Conservation (phyloP, 2,888 invertebrate genomes). For the Phengaris arion region DNA sequence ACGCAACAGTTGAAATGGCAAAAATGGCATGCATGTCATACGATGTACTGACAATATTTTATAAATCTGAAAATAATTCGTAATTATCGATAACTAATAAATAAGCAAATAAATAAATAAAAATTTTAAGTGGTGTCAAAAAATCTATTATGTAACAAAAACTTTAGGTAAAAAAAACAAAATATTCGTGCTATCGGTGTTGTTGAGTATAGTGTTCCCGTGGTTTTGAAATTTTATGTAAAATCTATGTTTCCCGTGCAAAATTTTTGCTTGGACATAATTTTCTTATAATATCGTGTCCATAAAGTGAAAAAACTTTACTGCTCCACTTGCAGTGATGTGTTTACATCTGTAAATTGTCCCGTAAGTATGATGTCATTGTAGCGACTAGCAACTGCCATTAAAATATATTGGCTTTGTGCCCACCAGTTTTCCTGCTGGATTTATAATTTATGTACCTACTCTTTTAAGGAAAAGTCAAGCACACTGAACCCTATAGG, state of each 20-base stretch:
- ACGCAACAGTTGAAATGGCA: constrained; percentile 67
- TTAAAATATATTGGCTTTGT: constrained; percentile 77
- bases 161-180: constrained; percentile 11
- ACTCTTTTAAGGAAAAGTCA: constrained; percentile 51
- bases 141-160: constrained; percentile 34
- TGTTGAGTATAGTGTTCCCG: constrained; percentile 48
- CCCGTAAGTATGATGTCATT: constrained; percentile 78
- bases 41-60: constrained; percentile 58
- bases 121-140: constrained; percentile 48
- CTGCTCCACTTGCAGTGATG: constrained; percentile 63
- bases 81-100: constrained; percentile 40
- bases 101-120: constrained; percentile 40
- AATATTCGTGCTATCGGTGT: constrained; percentile 17
- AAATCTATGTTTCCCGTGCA: constrained; percentile 44
- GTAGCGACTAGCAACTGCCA: constrained; percentile 63
- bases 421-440: constrained; percentile 75
- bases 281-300: constrained; percentile 36
- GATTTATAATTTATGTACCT: constrained; percentile 57
- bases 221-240: constrained; percentile 55
- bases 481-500: constrained; percentile 63
- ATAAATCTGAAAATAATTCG: constrained; percentile 54
- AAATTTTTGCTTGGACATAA: constrained; percentile 30
- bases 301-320: constrained; percentile 45
- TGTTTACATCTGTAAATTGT: constrained; percentile 75
- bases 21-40: constrained; percentile 73